Evolutionary conservation across 2,797 vertebrate species (phyloP).

Genomic region (Thamnophis elegans): DNA sequence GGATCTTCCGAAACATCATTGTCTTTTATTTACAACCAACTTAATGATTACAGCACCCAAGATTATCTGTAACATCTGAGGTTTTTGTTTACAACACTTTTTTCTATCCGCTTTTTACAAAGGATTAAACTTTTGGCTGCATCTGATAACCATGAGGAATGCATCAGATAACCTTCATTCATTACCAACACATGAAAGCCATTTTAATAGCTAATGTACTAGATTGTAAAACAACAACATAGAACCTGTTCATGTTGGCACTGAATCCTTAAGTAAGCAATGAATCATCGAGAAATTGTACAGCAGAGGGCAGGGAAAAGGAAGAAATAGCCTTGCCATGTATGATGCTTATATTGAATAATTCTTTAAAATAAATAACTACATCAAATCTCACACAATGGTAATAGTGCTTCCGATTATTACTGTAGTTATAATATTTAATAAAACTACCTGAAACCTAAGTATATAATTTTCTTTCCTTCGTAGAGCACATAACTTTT

Average conservation of each 20-base stretch:
- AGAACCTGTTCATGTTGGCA: not conserved
- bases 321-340: not conserved
- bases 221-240: not conserved
- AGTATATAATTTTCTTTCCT: not conserved
- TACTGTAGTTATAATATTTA: not conserved
- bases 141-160: not conserved
- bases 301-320: not conserved
- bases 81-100: not conserved
- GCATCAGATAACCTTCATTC: not conserved
- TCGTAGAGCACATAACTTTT: not conserved
- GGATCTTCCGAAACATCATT: not conserved
- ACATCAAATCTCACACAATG: not conserved
- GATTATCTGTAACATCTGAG: not conserved
- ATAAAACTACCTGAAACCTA: not conserved
- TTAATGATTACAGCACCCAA: not conserved
- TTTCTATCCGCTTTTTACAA: not conserved
- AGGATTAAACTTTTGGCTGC: not conserved
- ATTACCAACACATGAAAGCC: not conserved
- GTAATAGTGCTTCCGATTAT: not conserved
- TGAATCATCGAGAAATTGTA: not conserved
- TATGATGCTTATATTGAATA: not conserved
- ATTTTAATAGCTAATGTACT: not conserved
- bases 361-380: not conserved
- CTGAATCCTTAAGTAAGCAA: conserved; percentile 1
- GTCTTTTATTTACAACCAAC: not conserved